phyloP scores from a whole-genome alignment of 2,888 invertebrate genomes.

The Lordiphosa fenestrarum region DNA sequence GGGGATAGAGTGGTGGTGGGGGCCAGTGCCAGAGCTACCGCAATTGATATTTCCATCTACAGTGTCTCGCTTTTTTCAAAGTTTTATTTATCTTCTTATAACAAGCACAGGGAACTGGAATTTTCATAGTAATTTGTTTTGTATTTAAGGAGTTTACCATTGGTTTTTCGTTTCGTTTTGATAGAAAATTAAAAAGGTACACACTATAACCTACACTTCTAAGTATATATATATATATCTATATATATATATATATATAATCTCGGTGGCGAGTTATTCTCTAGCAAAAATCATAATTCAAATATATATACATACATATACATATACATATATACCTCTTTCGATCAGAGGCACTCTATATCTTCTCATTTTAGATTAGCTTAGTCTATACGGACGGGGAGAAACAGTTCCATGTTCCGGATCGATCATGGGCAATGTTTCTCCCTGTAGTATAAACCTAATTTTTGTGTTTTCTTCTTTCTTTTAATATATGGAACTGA shows the following conservation, averaged over 20 bases:
- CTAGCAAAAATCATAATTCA: slow-evolving; percentile 53
- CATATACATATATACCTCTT: slow-evolving; percentile 35
- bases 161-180: slow-evolving; percentile 27
- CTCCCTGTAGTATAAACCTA: background rate
- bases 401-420: too few species aligned
- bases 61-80: slow-evolving; percentile 65
- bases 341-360: too few species aligned
- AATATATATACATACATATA: slow-evolving; percentile 66
- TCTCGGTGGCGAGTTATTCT: slow-evolving; percentile 74
- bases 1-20: background rate
- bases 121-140: slow-evolving; percentile 25
- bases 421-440: too few species aligned
- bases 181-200: slow-evolving; percentile 46
- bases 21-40: background rate
- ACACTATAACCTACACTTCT: slow-evolving; percentile 48
- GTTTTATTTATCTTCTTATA: slow-evolving; percentile 63
- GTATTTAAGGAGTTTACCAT: slow-evolving; percentile 15
- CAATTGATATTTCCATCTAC: slow-evolving; percentile 29
- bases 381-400: too few species aligned
- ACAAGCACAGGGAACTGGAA: slow-evolving; percentile 68
- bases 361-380: too few species aligned
- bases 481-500: background rate
- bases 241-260: slow-evolving; percentile 65
- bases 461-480: background rate
- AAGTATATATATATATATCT: slow-evolving; percentile 56